Evolutionary conservation across 2,888 invertebrate species (phyloP).

Genomic region (Stenchaetothrips biformis): DNA sequence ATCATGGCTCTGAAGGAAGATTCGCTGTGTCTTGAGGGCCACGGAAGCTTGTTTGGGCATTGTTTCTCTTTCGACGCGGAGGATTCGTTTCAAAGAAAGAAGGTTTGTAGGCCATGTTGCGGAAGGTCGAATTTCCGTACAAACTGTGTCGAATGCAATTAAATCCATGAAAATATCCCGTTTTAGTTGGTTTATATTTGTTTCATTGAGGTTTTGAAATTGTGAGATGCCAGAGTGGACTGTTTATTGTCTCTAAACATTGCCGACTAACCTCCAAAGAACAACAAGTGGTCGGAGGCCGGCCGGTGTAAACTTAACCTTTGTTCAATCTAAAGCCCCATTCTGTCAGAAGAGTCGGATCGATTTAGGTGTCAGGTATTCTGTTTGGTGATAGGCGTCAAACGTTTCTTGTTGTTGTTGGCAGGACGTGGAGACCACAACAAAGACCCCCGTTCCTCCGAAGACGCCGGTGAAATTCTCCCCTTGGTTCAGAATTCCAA

Average conservation of each 20-base stretch:
- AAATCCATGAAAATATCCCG: too few species aligned
- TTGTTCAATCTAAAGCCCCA: background rate
- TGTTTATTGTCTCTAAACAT: background rate
- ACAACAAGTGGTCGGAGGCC: conserved; percentile 14
- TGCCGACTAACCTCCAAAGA: background rate
- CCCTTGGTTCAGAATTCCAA: background rate
- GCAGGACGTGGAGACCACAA: background rate
- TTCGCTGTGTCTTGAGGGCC: background rate
- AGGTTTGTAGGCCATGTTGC: conserved; percentile 22
- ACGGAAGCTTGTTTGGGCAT: background rate
- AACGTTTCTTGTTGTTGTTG: background rate
- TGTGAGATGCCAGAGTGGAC: background rate
- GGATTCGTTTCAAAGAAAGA: conserved; percentile 16
- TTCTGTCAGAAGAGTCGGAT: background rate
- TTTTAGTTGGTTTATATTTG: too few species aligned
- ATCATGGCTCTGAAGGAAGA: conserved; percentile 13
- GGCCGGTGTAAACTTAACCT: background rate
- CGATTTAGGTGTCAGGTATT: background rate
- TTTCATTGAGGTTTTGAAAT: too few species aligned
- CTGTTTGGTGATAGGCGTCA: background rate
- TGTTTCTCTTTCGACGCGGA: background rate
- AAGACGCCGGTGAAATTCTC: conserved; percentile 5
- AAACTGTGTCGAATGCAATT: too few species aligned
- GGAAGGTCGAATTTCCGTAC: background rate
- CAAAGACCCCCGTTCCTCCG: background rate